Conservation (phyloP, 2,113 vertebrate genomes). For the Austrofundulus limnaeus region DNA sequence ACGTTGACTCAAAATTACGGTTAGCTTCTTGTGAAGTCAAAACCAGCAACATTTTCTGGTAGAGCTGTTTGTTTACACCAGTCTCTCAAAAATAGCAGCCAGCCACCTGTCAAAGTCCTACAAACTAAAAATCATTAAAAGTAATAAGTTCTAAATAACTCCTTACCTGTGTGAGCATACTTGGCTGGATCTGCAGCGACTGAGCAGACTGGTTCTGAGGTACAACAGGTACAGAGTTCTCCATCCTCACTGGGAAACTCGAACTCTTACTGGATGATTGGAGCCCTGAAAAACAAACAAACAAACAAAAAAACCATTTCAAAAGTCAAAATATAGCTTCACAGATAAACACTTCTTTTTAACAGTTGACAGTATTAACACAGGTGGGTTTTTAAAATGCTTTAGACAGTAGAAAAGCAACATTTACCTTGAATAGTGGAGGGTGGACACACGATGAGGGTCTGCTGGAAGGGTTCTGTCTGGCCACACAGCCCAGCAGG, state of each 20-base stretch:
- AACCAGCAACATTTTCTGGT: background rate
- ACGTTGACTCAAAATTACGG: background rate
- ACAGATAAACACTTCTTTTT: too few relatives aligned
- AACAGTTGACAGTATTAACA: too few relatives aligned
- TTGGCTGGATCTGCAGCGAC: conserved; percentile 95
- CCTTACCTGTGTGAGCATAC: conserved; percentile 94
- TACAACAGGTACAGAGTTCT: conserved; percentile 93
- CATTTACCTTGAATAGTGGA: conserved; percentile 91
- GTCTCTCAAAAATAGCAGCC: too few relatives aligned
- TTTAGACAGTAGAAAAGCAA: background rate
- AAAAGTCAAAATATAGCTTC: too few relatives aligned
- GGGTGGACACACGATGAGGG: conserved; percentile 96
- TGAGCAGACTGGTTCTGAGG: conserved; percentile 93
- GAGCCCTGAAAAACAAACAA: conserved; percentile 74
- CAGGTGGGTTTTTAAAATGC: too few relatives aligned
- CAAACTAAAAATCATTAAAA: background rate
- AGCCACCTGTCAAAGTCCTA: background rate
- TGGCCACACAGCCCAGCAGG: conserved; percentile 91
- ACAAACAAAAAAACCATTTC: conserved; percentile 1
- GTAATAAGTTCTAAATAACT: background rate
- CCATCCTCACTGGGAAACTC: conserved; percentile 94
- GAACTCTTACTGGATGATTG: conserved; percentile 81
- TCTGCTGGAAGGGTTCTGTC: conserved; percentile 97
- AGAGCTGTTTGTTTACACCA: background rate
- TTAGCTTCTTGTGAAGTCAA: background rate